These are phyloP conservation scores for Progne subis DNA, from an alignment of 2,113 vertebrate genomes.

Conservation along the genomic window DNA sequence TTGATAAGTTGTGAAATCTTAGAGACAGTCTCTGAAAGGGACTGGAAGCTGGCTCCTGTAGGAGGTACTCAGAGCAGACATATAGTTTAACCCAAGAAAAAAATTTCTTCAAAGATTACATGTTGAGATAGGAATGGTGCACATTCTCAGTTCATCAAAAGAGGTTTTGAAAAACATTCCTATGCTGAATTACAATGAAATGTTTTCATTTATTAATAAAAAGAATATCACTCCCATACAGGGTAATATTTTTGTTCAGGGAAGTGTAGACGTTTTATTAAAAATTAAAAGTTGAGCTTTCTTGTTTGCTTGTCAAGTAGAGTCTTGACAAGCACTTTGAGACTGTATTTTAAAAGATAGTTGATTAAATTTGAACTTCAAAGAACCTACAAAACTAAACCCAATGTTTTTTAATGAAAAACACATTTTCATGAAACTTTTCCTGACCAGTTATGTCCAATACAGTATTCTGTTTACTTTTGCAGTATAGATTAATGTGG, in stretches of 20 bases:
- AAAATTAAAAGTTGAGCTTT: neutral
- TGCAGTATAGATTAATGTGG: neutral
- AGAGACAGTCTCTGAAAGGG: neutral
- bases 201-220: neutral
- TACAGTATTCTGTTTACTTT: neutral
- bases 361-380: neutral
- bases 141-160: neutral
- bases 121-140: neutral
- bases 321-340: neutral
- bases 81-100: neutral
- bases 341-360: neutral
- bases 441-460: neutral
- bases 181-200: neutral
- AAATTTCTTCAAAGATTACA: neutral
- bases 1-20: neutral
- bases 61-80: neutral
- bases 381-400: neutral
- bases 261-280: neutral
- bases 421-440: neutral
- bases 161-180: neutral
- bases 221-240: neutral
- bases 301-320: neutral
- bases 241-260: neutral
- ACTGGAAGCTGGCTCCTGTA: neutral
- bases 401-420: neutral